Evolutionary conservation across 2,888 invertebrate species (phyloP).

Genomic region (Euplagia quadripunctaria): DNA sequence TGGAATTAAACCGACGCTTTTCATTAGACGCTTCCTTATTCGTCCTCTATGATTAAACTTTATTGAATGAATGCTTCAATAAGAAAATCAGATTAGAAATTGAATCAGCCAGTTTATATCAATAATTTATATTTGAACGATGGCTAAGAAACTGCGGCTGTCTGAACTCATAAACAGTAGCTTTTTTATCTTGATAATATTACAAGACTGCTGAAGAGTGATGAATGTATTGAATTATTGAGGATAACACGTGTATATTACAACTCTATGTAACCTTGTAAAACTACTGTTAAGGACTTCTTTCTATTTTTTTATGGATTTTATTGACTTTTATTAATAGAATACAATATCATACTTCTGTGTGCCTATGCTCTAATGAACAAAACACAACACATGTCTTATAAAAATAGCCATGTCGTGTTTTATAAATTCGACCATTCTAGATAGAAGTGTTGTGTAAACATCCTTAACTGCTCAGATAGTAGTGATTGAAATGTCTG

Average conservation of each 20-base stretch:
- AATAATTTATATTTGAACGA: background rate
- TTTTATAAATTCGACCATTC: background rate
- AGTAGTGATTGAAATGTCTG: background rate
- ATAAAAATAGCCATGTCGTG: background rate
- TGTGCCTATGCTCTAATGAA: background rate
- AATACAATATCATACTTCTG: no score
- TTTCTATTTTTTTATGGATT: background rate
- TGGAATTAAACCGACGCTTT: slow-evolving; percentile 9
- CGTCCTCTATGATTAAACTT: slow-evolving; percentile 24
- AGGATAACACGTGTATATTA: background rate
- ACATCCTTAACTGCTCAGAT: background rate
- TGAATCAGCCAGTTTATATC: background rate
- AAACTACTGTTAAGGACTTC: background rate
- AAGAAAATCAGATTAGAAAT: slow-evolving; percentile 9
- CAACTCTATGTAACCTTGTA: background rate
- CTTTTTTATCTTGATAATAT: background rate
- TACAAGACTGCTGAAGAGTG: background rate
- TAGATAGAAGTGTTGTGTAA: background rate
- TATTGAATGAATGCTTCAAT: slow-evolving; percentile 22
- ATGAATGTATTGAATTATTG: background rate
- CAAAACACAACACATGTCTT: background rate
- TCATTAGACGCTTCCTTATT: slow-evolving; percentile 28
- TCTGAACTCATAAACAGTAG: background rate
- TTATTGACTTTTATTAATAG: background rate
- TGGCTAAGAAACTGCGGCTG: background rate